Evolutionary conservation across 2,113 vertebrate species (phyloP).

Genomic region (Gobio gobio): DNA sequence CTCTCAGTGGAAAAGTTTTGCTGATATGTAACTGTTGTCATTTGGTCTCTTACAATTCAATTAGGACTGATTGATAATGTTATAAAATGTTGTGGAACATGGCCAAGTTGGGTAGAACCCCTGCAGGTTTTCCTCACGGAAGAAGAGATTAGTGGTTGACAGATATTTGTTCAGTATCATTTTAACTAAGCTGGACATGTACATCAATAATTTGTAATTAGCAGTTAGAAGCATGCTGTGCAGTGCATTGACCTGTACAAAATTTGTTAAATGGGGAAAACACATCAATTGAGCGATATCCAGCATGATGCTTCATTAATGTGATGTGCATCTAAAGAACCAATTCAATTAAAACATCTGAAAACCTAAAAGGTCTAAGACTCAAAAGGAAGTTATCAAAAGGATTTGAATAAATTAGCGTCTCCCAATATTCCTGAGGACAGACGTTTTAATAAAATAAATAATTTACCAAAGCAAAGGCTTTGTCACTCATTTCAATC

Average conservation of each 20-base stretch:
- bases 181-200: constrained; percentile 11
- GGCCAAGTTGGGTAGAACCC: background rate
- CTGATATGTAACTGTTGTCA: background rate
- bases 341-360: background rate
- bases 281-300: constrained; percentile 33
- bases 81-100: background rate
- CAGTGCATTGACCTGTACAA: constrained; percentile 48
- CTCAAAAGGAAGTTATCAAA: background rate
- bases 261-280: constrained; percentile 42
- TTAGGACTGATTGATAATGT: background rate
- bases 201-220: constrained; percentile 47
- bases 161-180: constrained; percentile 6
- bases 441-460: too few relatives aligned
- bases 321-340: background rate
- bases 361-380: background rate
- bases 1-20: background rate
- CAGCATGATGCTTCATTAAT: constrained; percentile 36
- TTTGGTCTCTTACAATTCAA: background rate
- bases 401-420: background rate
- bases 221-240: constrained; percentile 19
- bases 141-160: background rate
- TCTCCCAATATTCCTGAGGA: background rate
- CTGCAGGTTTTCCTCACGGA: background rate
- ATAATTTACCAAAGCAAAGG: background rate
- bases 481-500: background rate